These are phyloP conservation scores for Manis crassicaudata DNA, from an alignment of 2,797 vertebrate genomes.

Conservation along the genomic window DNA sequence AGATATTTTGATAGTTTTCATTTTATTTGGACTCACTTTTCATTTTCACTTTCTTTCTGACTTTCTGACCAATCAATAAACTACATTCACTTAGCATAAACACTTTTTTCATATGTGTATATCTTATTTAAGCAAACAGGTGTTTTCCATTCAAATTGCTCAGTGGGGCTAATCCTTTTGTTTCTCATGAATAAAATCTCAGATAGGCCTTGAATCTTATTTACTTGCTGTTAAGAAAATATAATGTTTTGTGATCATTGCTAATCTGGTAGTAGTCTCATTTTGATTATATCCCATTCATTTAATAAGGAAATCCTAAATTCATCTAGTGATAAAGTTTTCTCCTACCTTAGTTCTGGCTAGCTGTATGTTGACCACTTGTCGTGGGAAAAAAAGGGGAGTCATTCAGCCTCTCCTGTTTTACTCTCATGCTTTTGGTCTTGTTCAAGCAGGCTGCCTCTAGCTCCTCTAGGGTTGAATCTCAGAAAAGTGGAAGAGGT, in stretches of 20 bases:
- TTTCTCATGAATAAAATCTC: neutral
- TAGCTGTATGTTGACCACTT: neutral
- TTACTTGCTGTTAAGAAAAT: neutral
- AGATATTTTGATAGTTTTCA: neutral
- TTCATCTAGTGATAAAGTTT: neutral
- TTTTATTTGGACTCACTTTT: conserved; percentile 26
- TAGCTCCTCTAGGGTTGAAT: neutral
- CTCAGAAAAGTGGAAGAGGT: neutral
- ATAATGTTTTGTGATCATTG: neutral
- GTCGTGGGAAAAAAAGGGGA: neutral
- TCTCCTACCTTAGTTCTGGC: neutral
- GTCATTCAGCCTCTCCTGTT: neutral
- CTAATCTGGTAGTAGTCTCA: neutral
- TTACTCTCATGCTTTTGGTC: neutral
- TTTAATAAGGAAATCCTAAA: neutral
- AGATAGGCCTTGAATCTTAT: neutral
- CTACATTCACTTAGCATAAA: neutral
- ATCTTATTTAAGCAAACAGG: conserved; percentile 23
- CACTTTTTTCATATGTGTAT: neutral
- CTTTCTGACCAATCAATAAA: neutral
- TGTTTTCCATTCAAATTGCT: neutral
- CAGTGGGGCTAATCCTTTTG: neutral
- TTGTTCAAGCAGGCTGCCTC: neutral
- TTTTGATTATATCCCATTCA: neutral
- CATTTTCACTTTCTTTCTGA: neutral